Conservation (phyloP, 2,888 invertebrate species). For the Adelphocoris suturalis region DNA sequence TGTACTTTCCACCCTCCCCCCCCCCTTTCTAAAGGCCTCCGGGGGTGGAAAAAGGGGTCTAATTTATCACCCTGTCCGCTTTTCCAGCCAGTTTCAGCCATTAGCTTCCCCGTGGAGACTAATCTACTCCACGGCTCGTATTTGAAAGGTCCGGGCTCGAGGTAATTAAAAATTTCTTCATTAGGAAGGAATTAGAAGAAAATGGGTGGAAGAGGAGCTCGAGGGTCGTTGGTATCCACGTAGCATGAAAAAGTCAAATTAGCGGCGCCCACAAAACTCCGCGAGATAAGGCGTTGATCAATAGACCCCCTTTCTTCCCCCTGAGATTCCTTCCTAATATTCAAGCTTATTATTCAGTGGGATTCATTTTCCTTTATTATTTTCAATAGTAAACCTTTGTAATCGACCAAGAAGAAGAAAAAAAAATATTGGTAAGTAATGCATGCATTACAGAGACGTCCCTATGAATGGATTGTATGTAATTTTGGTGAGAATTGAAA, state of each 20-base stretch:
- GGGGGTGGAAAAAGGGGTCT: not conserved
- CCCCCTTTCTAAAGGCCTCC: not conserved
- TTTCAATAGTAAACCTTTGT: too few relatives aligned
- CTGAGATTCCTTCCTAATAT: not conserved
- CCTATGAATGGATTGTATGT: too few relatives aligned
- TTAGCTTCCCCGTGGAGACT: constrained; percentile 40
- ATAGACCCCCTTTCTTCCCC: not conserved
- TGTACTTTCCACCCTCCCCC: not conserved
- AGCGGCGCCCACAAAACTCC: constrained; percentile 21
- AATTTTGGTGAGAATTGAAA: too few relatives aligned
- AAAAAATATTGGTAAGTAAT: too few relatives aligned
- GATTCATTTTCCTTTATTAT: not conserved
- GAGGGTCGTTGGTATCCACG: constrained; percentile 15
- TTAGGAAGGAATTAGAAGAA: constrained; percentile 40
- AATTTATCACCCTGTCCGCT: constrained; percentile 41
- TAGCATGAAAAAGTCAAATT: constrained; percentile 65
- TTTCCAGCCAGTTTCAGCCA: constrained; percentile 29
- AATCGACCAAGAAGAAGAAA: too few relatives aligned
- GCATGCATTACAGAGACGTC: too few relatives aligned
- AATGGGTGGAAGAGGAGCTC: not conserved
- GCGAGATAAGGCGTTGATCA: constrained; percentile 53
- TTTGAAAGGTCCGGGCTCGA: constrained; percentile 8
- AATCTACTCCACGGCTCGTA: constrained; percentile 56
- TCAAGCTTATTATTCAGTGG: not conserved
- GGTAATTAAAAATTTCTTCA: constrained; percentile 69